Base-by-base conservation (phyloP, 2,888 invertebrate species). In the Drosophila limbata region DNA sequence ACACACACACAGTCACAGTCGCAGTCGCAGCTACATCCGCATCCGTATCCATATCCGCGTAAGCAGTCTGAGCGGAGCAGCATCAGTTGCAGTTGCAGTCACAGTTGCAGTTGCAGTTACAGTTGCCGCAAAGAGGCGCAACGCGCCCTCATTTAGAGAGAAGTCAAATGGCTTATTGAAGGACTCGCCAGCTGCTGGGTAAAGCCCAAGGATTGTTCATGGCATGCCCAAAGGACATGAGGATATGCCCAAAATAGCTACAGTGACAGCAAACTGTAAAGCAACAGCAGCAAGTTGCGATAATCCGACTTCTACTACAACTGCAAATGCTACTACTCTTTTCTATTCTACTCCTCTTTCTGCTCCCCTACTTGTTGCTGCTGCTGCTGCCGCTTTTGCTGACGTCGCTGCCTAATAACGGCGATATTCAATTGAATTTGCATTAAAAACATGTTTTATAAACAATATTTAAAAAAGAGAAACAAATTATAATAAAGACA, bases 361-460 rank as follows among this genome's bases (percentile, higher is more conserved):
- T 15, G 3, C 44, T 19, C 17, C 44, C 11, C 25, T 33, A 10
- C 31, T 37, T 3, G 19, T 33, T 17, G 31, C n/a, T 31, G 25
- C 15, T 13, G 31, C 8, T 31, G 42, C 48, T 48, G 47, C 6
- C 25, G 4, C 40, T 25, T 11, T n/a, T 13, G 11, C 44, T 15
- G 25, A 35, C 13, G 10, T n/a, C 31, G 15, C 45, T n/a, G 48
- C n/a, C 53, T 21, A 47, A 33, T 69, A 51, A 42, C 66, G 59
- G 62, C 75, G 51, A 79, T 68, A 66, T 68, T 82, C 55, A 81
- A 82, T 83, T 85, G 88, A 85, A 88, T 88, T 83, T 76, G 86
- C 80, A 80, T 88, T 83, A 44, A 68, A 75, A 75, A 74, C 75
- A 68, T 79, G 75, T 79, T 75, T 74, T 59, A 44, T 59, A 44